Evolutionary conservation across 2,888 invertebrate genomes (phyloP).

Genomic region (Drosophila rubida): DNA sequence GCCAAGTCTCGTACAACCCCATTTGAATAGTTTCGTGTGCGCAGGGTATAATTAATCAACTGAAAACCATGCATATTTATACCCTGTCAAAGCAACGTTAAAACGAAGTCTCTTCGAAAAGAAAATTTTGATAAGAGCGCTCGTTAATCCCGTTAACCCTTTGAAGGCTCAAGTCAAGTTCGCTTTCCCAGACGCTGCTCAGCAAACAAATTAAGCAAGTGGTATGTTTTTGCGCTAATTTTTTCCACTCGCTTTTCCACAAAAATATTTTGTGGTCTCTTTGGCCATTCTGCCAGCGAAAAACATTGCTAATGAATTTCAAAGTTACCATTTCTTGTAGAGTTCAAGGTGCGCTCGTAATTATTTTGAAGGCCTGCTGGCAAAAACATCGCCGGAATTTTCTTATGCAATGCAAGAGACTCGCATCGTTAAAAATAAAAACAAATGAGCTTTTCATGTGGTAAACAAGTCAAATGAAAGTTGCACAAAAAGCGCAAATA

Average conservation of each 20-base stretch:
- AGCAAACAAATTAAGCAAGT: background rate
- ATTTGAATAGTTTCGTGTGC: no score
- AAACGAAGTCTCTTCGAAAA: background rate
- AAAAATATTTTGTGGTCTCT: background rate
- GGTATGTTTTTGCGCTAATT: background rate
- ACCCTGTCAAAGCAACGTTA: background rate
- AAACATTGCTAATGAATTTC: background rate
- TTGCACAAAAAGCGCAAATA: slow-evolving; percentile 17
- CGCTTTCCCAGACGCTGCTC: background rate
- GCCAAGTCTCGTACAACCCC: no score
- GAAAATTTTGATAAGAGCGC: background rate
- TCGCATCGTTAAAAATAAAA: slow-evolving; percentile 12
- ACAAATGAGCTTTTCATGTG: slow-evolving; percentile 19
- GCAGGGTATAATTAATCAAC: slow-evolving; percentile 23
- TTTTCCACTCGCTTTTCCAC: background rate
- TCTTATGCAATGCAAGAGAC: background rate
- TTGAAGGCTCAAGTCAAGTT: background rate
- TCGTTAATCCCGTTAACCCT: background rate
- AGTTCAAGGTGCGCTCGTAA: background rate
- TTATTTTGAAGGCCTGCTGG: background rate
- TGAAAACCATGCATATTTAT: slow-evolving; percentile 23
- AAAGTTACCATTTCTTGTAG: background rate
- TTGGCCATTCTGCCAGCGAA: background rate
- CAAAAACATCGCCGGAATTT: slow-evolving; percentile 1
- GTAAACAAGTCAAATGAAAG: slow-evolving; percentile 34